Conservation (phyloP, 2,113 vertebrate species). For the Nothoprocta perdicaria region DNA sequence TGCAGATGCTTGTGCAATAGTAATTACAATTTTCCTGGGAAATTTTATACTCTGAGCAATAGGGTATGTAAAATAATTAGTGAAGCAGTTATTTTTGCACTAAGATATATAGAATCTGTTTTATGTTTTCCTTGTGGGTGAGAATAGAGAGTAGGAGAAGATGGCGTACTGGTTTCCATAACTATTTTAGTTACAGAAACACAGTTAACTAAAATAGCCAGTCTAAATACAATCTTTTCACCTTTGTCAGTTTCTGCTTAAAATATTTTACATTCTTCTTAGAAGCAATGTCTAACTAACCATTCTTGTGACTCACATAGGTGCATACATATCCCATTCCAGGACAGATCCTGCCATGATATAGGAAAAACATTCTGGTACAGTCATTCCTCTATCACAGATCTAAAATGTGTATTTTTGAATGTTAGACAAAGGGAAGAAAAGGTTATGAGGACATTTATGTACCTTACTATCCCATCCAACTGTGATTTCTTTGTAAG, state of each 20-base stretch:
- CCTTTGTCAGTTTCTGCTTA: not conserved
- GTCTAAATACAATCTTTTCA: not conserved
- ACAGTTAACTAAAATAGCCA: not conserved
- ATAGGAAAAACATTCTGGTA: not conserved
- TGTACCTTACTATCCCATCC: not conserved
- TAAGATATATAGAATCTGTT: not conserved
- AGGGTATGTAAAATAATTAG: not conserved
- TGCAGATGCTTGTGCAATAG: not conserved
- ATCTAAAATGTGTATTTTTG: not conserved
- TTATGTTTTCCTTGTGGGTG: not conserved
- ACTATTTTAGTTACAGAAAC: too few relatives aligned
- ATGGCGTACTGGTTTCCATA: not conserved
- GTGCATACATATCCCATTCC: not conserved
- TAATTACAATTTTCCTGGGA: not conserved
- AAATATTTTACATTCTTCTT: not conserved
- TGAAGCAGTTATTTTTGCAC: not conserved
- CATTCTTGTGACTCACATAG: not conserved
- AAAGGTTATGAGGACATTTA: not conserved
- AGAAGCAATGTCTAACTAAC: not conserved
- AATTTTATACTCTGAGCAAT: not conserved
- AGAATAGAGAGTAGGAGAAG: not conserved
- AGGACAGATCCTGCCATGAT: not conserved
- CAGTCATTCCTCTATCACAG: fast-evolving
- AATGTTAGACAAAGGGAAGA: not conserved
- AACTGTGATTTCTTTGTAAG: not conserved